A percentile compares a stretch with the other conserved stretches of the same genome.
Conservation (phyloP, 2,113 vertebrate genomes). For the Symphodus melops region DNA sequence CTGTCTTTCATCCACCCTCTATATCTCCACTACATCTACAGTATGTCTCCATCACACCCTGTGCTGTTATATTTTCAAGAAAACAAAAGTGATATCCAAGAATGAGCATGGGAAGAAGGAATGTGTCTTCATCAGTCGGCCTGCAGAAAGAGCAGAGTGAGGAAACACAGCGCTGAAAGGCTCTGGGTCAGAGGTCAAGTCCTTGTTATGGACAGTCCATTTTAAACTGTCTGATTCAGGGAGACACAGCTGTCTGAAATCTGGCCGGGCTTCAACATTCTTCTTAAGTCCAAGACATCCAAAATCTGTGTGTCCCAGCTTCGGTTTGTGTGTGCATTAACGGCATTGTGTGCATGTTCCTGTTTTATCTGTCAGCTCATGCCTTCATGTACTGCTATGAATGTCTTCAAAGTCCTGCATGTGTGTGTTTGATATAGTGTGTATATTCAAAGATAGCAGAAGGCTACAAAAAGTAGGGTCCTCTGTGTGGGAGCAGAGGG, state of each 20-base stretch:
- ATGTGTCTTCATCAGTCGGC: conserved; percentile 51
- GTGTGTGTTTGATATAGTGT: conserved; percentile 19
- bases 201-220: conserved; percentile 68
- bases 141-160: conserved; percentile 44
- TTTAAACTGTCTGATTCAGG: conserved; percentile 43
- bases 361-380: not conserved
- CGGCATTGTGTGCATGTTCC: not conserved
- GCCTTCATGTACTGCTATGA: not conserved
- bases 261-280: conserved; percentile 55
- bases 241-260: conserved; percentile 48
- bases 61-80: conserved; percentile 45
- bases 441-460: conserved; percentile 55
- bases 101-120: conserved; percentile 51
- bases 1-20: conserved; percentile 5
- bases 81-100: conserved; percentile 64
- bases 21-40: conserved; percentile 6
- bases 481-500: conserved; percentile 55
- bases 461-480: conserved; percentile 34
- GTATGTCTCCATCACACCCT: conserved; percentile 8
- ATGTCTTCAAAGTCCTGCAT: conserved; percentile 1
- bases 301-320: conserved; percentile 25
- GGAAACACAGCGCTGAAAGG: conserved; percentile 61
- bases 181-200: conserved; percentile 65
- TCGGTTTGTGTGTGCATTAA: not conserved
- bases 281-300: conserved; percentile 28